phyloP scores from a whole-genome alignment of 2,113 vertebrate genomes.

The Rhinolophus ferrumequinum region DNA sequence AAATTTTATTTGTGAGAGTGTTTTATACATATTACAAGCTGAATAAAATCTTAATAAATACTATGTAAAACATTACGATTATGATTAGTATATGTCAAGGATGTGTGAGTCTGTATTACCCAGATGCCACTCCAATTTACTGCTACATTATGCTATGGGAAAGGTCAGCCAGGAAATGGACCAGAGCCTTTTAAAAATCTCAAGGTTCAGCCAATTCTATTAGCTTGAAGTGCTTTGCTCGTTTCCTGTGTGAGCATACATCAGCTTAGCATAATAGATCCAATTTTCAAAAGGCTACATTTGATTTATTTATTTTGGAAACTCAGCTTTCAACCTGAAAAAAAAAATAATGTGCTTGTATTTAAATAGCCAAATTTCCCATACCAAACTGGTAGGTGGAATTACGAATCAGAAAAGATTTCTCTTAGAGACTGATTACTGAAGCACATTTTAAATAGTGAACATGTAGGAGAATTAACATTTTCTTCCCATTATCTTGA shows the following conservation, averaged over 20 bases:
- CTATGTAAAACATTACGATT: constrained; percentile 25
- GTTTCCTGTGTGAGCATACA: constrained; percentile 39
- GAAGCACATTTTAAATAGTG: constrained; percentile 44
- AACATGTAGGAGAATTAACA: constrained; percentile 2
- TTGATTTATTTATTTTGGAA: constrained; percentile 64
- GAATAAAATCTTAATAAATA: constrained; percentile 50
- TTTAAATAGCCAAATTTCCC: not conserved
- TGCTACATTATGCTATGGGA: constrained; percentile 23
- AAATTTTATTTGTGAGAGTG: constrained; percentile 41
- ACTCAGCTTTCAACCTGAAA: constrained; percentile 34
- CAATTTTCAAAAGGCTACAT: constrained; percentile 40
- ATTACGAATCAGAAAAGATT: constrained; percentile 45
- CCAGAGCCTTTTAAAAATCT: constrained; percentile 47
- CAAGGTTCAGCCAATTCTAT: constrained; percentile 58
- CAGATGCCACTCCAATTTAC: constrained; percentile 45
- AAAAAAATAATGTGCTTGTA: not conserved
- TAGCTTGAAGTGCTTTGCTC: constrained; percentile 60
- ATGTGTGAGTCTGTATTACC: constrained; percentile 39
- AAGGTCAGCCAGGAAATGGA: constrained; percentile 60
- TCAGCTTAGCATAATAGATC: constrained; percentile 42
- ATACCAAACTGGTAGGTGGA: constrained; percentile 24
- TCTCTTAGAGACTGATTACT: not conserved
- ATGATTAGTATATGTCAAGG: constrained; percentile 45
- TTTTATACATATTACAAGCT: constrained; percentile 44
- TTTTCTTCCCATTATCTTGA: not conserved